Evolutionary conservation across 1,140 invertebrate species (phyloP), one percentile per base, ranked within the genome.

Genomic region (Papilio glaucus): DNA sequence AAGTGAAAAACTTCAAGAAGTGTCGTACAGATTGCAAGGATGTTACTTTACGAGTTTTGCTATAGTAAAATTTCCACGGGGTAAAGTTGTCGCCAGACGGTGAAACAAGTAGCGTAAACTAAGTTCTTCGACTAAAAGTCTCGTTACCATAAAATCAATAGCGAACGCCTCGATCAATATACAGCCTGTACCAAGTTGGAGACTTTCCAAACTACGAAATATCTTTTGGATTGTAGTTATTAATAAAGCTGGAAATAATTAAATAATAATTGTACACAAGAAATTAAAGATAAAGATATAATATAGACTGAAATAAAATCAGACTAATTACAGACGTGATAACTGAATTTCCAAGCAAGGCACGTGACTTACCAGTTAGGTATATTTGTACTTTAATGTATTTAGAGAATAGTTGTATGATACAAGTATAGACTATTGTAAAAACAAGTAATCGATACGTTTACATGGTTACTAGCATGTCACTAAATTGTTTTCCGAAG

Each of bases 81-180:
- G 49, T 21, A 24, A 57, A 57, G 49, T 57, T 57, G 49, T 24
- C 49, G 49, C 9, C 49, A 57, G 49, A 57, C 49, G 49, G 49
- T 57, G 49, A 57, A 57, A 57, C 49, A 57, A 57, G 18, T 57
- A 21, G 10, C 49, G 49, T 26, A 57, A 57, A 53, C 49, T 53
- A 53, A 57, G 21, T 24, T 21, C 49, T 24, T 21, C 21, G 21
- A 57, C 49, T 57, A 57, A 57, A 57, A 57, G 49, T 24, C 49
- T 57, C 49, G 49, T 57, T 57, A 57, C 21, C 49, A 57, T 57
- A 57, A 57, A 57, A 57, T 57, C 49, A 57, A 57, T 57, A 57
- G 49, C 49, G 49, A 12, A 57, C 49, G 49, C 49, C 49, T 57
- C 49, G 49, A 57, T 57, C 49, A 57, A 57, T 57, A 26, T 57